Percentiles rank a stretch among this genome's conserved stretches.
Conservation (phyloP, 2,113 vertebrate genomes). For the Caracal caracal region DNA sequence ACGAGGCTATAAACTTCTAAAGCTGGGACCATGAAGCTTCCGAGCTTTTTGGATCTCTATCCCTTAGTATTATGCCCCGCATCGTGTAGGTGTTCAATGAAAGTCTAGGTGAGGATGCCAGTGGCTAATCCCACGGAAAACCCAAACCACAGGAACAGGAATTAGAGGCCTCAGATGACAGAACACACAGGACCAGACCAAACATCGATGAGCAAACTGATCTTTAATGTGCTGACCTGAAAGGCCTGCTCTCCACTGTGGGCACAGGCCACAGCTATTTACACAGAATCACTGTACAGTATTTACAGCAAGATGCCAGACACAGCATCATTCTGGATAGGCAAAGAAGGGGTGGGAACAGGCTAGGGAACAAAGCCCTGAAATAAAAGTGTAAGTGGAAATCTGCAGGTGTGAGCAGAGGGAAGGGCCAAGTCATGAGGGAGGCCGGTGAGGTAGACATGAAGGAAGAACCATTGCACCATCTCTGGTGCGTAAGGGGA, state of each 20-base stretch:
- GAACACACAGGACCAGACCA: constrained; percentile 51
- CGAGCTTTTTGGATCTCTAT: background rate
- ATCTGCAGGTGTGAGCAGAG: background rate
- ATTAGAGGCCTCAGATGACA: background rate
- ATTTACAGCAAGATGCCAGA: constrained; percentile 69
- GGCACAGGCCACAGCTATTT: constrained; percentile 9
- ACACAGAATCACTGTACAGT: constrained; percentile 56
- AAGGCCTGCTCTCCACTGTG: constrained; percentile 26
- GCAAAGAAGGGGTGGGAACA: background rate
- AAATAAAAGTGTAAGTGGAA: constrained; percentile 29
- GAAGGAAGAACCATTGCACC: background rate
- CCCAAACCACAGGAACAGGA: background rate
- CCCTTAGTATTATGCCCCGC: background rate
- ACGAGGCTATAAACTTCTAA: background rate
- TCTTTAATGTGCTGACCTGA: constrained; percentile 71
- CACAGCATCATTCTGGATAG: constrained; percentile 7
- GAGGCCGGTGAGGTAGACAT: background rate
- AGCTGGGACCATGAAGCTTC: background rate
- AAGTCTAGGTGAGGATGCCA: background rate
- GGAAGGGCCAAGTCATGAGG: background rate
- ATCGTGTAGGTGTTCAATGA: background rate
- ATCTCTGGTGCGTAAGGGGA: background rate
- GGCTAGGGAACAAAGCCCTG: background rate
- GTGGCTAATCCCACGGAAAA: background rate
- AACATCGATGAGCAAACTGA: constrained; percentile 43